These are phyloP conservation scores for Neelides folsomi DNA, from an alignment of 2,888 invertebrate species.

Conservation along the genomic window DNA sequence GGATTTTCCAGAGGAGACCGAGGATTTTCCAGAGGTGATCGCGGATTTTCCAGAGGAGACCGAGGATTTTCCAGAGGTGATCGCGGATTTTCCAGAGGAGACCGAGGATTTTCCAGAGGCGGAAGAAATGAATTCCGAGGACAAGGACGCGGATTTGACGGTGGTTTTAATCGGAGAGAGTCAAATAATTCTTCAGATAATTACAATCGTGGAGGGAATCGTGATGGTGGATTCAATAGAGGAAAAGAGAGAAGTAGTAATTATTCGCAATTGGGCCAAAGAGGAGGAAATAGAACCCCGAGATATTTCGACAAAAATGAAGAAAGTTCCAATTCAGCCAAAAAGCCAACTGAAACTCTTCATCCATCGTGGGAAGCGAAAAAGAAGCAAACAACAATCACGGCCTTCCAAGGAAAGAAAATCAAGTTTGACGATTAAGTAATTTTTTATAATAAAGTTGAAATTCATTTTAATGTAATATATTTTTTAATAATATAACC, in stretches of 20 bases:
- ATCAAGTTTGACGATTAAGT: conserved; percentile 21
- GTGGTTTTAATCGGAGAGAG: not conserved
- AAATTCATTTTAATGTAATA: no score
- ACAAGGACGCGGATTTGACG: not conserved
- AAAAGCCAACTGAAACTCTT: conserved; percentile 18
- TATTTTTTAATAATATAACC: no score
- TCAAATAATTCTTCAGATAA: not conserved
- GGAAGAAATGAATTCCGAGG: not conserved
- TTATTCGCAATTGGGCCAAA: not conserved
- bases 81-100: no score
- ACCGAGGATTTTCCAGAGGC: not conserved
- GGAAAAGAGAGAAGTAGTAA: not conserved
- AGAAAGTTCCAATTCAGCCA: no score
- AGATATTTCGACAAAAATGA: no score
- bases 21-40: no score
- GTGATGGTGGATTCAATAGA: not conserved
- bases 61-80: no score
- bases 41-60: no score
- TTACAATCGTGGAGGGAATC: no score
- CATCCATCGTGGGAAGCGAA: conserved; percentile 33
- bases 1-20: no score
- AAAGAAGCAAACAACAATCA: conserved; percentile 21
- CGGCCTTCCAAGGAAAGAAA: conserved; percentile 30
- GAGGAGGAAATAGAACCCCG: not conserved
- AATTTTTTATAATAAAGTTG: no score